Base-by-base conservation (phyloP, 2,113 vertebrate genomes). In the Limnothrissa miodon region DNA sequence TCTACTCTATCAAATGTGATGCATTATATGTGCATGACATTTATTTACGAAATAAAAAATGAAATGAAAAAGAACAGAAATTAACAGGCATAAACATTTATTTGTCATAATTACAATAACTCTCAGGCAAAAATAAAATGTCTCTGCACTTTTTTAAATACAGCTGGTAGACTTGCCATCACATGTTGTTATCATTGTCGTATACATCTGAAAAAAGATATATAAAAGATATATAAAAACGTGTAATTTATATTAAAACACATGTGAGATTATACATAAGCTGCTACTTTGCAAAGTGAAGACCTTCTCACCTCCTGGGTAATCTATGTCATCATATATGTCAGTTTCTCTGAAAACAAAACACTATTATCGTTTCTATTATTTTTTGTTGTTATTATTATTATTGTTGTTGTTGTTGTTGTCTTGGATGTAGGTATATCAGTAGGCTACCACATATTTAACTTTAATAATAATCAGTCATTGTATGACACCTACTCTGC, bases 291-390 rank as follows among this genome's bases (percentile, higher is more conserved):
- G 10, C 5, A 74, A 36, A 39, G 4, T 36, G 11, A 15, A 36
- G 10, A 36, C 86, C 17, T 62, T 87, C 86, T 88, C 90, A 96
- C 93, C 94, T 86, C 74, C 85, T 0, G 39, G 39, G 84, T 91
- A 88, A 78, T 95, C 95, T 42, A 97, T 88, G 0, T 96, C 95
- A 1, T 97, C 96, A 19, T 97, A 96, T 88, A 96, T 92, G 56
- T 96, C 95, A 78, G 91, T 86, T 87, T 97, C 95, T 90, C 96
- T 97, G 90, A 81, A 91, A 39, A 5, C 0, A 88, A 81, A 53
- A 78, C 1, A 45, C n/a, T 45, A 79, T 79, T 19, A 81, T 39
- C 33, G 25, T 56, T 0, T 36, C 56, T 33, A 15, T 81, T 53
- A 19, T 56, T 45, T 33, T 25, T 10, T n/a, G n/a, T n/a, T n/a